Base-by-base conservation (phyloP, 2,113 vertebrate genomes). In the Phalacrocorax pelagicus region DNA sequence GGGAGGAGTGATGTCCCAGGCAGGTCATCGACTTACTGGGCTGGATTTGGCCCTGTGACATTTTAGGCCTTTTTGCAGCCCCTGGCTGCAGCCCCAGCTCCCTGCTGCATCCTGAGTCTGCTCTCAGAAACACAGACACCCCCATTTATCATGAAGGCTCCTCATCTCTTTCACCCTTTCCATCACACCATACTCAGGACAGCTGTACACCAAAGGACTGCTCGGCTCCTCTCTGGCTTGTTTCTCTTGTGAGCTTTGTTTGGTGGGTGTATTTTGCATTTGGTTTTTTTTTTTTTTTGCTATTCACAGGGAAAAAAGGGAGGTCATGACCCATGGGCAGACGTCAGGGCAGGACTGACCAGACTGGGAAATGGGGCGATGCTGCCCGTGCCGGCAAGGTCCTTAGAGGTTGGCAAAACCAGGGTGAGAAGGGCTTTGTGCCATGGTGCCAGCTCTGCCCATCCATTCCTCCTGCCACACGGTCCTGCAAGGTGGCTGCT, bases 231-330 rank as follows among this genome's bases (percentile, higher is more conserved):
- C 66, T 83, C 61, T 8, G 7, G 40, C 63, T 85, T 10, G 10
- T 89, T 84, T 34, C 73, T 92, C 63, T 86, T 52, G 58, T 0
- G 32, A 90, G 88, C 74, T 88, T 91, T 80, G 61, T 72, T 86
- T 86, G 30, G 42, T 94, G 57, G 54, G 44, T 94, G 93, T 72
- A 92, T 95, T 96, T 88, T 84, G 77, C 71, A 66, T 92, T 83
- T 67, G 23, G 3, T 6, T 16, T 55, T 42, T 71, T 80, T 63
- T 94, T 96, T 63, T 93, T 94, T 96, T 96, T 92, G 88, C 88
- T 95, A 80, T 96, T 95, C 81, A 96, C 65, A 65, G 71, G 89
- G 66, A 59, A 92, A 38, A 85, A 95, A 80, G 78, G 18, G 86
- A 86, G 27, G 16, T 79, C 54, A 79, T 8, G 17, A 91, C 86